These are phyloP conservation scores for Bombyx huttoni DNA, from an alignment of 2,888 invertebrate species.

Conservation along the genomic window DNA sequence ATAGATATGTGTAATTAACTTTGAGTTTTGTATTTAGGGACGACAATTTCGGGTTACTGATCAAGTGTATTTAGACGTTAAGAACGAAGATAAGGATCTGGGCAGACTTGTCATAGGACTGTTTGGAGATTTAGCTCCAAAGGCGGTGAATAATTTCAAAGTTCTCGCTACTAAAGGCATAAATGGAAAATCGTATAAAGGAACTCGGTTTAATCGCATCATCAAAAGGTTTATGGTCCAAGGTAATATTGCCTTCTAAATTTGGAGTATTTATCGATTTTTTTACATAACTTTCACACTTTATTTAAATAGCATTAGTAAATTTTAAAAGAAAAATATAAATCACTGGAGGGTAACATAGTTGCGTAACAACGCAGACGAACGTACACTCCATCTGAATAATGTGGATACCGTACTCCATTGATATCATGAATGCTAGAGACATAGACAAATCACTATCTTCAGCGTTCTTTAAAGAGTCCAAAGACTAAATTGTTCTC, in stretches of 20 bases:
- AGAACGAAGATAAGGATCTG: constrained; percentile 77
- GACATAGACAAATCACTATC: too few relatives aligned
- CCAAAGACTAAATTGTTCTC: too few relatives aligned
- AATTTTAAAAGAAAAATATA: too few relatives aligned
- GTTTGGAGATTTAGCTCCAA: constrained; percentile 90
- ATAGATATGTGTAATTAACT: background rate
- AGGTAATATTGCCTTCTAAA: constrained; percentile 64
- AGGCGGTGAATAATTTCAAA: constrained; percentile 89
- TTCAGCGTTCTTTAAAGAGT: too few relatives aligned
- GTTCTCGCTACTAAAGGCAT: constrained; percentile 84
- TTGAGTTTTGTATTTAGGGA: constrained; percentile 40
- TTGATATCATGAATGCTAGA: too few relatives aligned
- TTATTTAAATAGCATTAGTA: too few relatives aligned
- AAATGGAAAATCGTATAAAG: constrained; percentile 83
- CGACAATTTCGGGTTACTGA: constrained; percentile 81
- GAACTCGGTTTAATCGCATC: constrained; percentile 86
- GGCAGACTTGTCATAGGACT: constrained; percentile 89
- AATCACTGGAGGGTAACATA: too few relatives aligned
- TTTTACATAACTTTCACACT: too few relatives aligned
- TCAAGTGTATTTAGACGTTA: constrained; percentile 86
- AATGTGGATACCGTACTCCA: too few relatives aligned
- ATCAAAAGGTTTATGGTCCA: constrained; percentile 94
- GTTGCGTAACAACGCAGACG: too few relatives aligned
- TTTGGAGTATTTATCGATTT: too few relatives aligned
- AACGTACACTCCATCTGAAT: too few relatives aligned